phyloP scores from a whole-genome alignment of 2,888 invertebrate species.

The Yponomeuta plumbellus region DNA sequence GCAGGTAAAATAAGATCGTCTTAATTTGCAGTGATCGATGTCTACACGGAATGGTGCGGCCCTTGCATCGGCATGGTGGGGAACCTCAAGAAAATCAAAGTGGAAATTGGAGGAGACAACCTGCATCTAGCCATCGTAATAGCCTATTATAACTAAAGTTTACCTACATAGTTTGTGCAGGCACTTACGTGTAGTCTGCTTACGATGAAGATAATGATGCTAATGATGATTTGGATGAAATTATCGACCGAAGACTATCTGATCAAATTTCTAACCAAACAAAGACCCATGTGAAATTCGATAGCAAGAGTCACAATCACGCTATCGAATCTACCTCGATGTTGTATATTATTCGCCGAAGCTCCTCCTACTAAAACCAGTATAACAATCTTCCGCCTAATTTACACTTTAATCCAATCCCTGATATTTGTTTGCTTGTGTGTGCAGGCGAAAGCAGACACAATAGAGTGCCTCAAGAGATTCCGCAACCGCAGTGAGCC shows the following conservation, averaged over 20 bases:
- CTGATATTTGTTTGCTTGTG: neutral
- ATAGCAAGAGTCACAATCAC: too few relatives aligned
- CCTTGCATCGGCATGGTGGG: conserved; percentile 91
- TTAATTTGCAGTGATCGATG: conserved; percentile 81
- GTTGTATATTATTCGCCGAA: too few relatives aligned
- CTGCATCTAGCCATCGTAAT: conserved; percentile 85
- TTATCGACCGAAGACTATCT: too few relatives aligned
- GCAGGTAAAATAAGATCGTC: too few relatives aligned
- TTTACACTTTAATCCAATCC: too few relatives aligned
- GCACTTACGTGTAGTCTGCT: neutral
- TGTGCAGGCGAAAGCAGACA: conserved; percentile 84
- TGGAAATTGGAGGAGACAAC: conserved; percentile 90
- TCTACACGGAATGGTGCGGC: conserved; percentile 95
- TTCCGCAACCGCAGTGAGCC: conserved; percentile 92
- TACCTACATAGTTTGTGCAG: neutral
- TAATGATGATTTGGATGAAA: too few relatives aligned
- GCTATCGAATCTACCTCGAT: too few relatives aligned
- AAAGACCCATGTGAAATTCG: too few relatives aligned
- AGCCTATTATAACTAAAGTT: neutral
- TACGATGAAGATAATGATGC: too few relatives aligned
- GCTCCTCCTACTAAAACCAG: too few relatives aligned
- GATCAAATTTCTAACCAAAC: too few relatives aligned
- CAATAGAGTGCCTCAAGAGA: conserved; percentile 82
- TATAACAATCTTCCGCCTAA: too few relatives aligned
- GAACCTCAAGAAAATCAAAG: conserved; percentile 88